Evolutionary conservation across 2,888 invertebrate species (phyloP), one percentile per base, ranked within the genome.

Genomic region (Holacanthella duospinosa): DNA sequence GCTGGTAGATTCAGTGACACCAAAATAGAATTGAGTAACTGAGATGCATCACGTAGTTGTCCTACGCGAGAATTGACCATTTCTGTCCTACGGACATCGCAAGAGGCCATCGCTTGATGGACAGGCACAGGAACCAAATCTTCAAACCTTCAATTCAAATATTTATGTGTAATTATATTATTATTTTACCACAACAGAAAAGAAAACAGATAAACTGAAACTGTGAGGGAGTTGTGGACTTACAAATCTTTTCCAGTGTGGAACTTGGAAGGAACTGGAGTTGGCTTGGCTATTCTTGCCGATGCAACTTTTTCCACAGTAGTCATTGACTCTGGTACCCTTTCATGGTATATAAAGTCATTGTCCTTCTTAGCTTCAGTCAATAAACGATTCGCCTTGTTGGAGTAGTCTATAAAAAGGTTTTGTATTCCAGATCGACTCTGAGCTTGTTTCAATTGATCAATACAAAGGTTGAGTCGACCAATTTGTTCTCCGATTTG

Each of bases 321-420:
- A 64, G 86, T 82, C 59, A 99, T 80, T 1, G 85, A 77, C 75
- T 94, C 92, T 0, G 96, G 94, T 75, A 99, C 85, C 76, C 91
- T 86, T 79, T 95, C 97, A 79, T 99, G 96, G 79, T 99, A 99
- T 76, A 99, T 99, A 78, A 97, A 96, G 80, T 99, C 93, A 79
- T 99, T 99, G 79, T 99, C 97, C 78, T 93, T 93, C 74, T 84
- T 84, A 0, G 92, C 94, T 73, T 88, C 87, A 1, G 84, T 83
- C 65, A 92, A 82, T 74, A 86, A 84, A 60, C 87, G 81, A 73
- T 84, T 82, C 2, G 86, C 86, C 71, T 84, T 85, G 63, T 79
- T 82, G 9, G 80, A 79, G 68, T 83, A 81, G 66, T 85, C 85
- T 74, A 83, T 81, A 69, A 85, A 83, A 56, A 84, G 78, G 36